Evolutionary conservation across 2,797 vertebrate genomes (phyloP).

Genomic region (Salarias fasciatus): DNA sequence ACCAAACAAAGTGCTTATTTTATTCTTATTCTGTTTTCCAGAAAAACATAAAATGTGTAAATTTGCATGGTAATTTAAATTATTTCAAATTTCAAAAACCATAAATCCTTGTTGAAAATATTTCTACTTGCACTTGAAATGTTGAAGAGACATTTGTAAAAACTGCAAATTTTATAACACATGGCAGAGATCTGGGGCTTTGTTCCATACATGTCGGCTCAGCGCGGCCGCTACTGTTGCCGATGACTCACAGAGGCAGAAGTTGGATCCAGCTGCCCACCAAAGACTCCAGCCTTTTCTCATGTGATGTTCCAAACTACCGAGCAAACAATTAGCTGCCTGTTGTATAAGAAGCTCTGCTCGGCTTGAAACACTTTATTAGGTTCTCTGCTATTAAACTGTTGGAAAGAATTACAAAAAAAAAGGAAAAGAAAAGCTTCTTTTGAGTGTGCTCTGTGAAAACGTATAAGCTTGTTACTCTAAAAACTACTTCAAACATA

Average conservation of each 20-base stretch:
- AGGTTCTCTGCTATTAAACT: slow-evolving; percentile 43
- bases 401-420: neutral
- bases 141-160: too few species aligned
- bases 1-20: too few species aligned
- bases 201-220: slow-evolving; percentile 34
- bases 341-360: slow-evolving; percentile 59
- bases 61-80: too few species aligned
- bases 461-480: neutral
- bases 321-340: slow-evolving; percentile 50
- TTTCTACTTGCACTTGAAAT: neutral
- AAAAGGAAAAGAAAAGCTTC: neutral
- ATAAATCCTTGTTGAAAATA: neutral
- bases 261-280: slow-evolving; percentile 34
- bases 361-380: slow-evolving; percentile 46
- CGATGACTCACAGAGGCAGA: slow-evolving; percentile 31
- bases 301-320: slow-evolving; percentile 55
- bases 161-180: neutral
- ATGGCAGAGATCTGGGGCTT: neutral
- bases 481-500: too few species aligned
- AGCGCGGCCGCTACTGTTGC: slow-evolving; percentile 9
- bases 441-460: neutral
- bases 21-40: too few species aligned
- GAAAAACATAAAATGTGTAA: too few species aligned
- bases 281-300: slow-evolving; percentile 36
- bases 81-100: too few species aligned